phyloP scores from a whole-genome alignment of 53 echinoderm and acorn worm genomes.

The Henricia sp. region DNA sequence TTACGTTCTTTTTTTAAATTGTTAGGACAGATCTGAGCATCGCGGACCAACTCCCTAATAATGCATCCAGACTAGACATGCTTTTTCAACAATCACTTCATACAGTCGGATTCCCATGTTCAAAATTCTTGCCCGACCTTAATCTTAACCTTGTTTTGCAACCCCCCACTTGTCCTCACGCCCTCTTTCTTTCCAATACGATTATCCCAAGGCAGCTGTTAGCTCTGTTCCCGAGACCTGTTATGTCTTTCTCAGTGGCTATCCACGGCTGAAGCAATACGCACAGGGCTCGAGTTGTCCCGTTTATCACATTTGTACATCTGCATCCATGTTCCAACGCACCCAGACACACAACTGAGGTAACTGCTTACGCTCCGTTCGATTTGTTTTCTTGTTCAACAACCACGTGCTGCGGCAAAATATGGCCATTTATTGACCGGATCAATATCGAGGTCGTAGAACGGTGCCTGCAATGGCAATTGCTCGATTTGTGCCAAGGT shows the following conservation, averaged over 20 bases:
- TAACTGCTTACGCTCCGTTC: neutral
- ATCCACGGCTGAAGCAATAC: constrained; percentile 47
- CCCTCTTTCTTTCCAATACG: constrained; percentile 1
- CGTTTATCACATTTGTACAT: constrained; percentile 3
- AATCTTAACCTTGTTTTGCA: too few species aligned
- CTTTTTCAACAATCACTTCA: too few species aligned
- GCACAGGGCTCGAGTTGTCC: neutral
- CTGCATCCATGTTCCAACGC: neutral
- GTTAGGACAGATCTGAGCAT: too few species aligned
- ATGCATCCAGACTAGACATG: too few species aligned
- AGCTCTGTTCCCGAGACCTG: neutral
- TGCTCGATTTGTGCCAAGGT: neutral
- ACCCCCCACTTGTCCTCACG: too few species aligned
- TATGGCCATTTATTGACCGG: constrained; percentile 1
- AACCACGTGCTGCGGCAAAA: neutral
- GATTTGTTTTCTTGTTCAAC: neutral
- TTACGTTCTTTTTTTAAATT: too few species aligned
- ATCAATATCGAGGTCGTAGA: constrained; percentile 1
- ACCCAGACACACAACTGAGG: neutral
- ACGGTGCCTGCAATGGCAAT: neutral
- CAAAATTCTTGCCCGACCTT: too few species aligned
- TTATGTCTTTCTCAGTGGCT: neutral
- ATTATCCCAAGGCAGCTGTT: constrained; percentile 36
- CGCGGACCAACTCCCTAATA: too few species aligned
- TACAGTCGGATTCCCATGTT: too few species aligned